Conservation (phyloP, 1,140 invertebrate species). For the Thrips palmi region DNA sequence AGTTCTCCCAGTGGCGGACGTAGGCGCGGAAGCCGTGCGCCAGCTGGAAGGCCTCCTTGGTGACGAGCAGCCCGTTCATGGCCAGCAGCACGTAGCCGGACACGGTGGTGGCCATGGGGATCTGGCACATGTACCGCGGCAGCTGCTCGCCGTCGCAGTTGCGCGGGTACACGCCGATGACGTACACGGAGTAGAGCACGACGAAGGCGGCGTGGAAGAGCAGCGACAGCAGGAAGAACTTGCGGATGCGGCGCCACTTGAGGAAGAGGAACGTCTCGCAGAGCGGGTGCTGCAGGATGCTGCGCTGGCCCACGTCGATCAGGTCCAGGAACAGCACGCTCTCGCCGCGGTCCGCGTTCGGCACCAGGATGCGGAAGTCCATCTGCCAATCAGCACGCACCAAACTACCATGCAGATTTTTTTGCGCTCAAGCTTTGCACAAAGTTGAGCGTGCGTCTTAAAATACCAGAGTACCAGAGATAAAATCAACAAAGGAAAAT, state of each 20-base stretch:
- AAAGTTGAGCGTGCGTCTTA: too few species aligned
- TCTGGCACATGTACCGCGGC: too few species aligned
- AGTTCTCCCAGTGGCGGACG: conserved; percentile 63
- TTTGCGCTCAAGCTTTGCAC: too few species aligned
- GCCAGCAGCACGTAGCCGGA: conserved; percentile 35
- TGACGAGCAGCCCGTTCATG: conserved; percentile 12
- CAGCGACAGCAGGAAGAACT: conserved; percentile 61
- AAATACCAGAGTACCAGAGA: too few species aligned
- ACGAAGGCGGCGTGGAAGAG: conserved; percentile 65
- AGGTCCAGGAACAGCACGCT: conserved; percentile 65
- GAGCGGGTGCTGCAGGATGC: conserved; percentile 60
- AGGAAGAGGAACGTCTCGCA: conserved; percentile 67
- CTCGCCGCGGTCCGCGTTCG: conserved; percentile 57
- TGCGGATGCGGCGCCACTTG: conserved; percentile 78
- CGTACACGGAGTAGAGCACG: conserved; percentile 54
- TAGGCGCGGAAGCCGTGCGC: conserved; percentile 47
- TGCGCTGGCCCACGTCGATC: conserved; percentile 65
- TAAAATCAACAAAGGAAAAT: too few species aligned
- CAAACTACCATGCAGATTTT: too few species aligned
- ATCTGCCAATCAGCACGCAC: too few species aligned
- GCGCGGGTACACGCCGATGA: conserved; percentile 52
- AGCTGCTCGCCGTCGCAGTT: too few species aligned
- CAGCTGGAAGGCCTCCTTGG: conserved; percentile 58
- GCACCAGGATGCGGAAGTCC: conserved; percentile 58
- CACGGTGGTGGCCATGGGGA: conserved; percentile 39